Percentiles rank a stretch among this genome's conserved stretches.
Evolutionary conservation across 2,888 invertebrate species (phyloP).

Genomic region (Ectobius pallidus): DNA sequence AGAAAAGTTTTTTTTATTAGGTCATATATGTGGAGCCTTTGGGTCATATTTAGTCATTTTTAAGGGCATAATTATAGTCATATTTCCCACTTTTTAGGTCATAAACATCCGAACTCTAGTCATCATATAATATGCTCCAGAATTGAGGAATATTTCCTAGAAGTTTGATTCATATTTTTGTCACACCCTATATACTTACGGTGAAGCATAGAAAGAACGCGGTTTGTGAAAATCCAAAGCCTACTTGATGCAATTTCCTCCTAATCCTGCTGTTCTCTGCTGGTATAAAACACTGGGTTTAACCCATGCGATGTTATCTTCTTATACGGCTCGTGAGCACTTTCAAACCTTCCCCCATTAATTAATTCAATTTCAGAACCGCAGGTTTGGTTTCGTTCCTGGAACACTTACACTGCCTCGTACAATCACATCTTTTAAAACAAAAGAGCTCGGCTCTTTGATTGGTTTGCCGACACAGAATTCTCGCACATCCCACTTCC

Average conservation of each 20-base stretch:
- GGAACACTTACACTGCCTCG: not conserved
- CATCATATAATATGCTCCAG: no score
- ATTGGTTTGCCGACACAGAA: no score
- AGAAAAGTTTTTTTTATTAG: no score
- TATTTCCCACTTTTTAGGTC: no score
- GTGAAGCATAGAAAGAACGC: not conserved
- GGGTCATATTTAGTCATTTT: no score
- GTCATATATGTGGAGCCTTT: no score
- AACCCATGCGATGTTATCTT: constrained; percentile 7
- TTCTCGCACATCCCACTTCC: no score
- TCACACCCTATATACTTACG: not conserved
- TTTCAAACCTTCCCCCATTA: constrained; percentile 10
- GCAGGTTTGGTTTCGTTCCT: not conserved
- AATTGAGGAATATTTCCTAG: no score
- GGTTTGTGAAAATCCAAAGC: not conserved
- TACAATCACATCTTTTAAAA: not conserved
- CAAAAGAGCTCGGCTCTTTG: no score
- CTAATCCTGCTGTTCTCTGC: not conserved
- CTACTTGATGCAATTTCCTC: not conserved
- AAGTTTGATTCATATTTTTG: no score
- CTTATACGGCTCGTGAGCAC: not conserved
- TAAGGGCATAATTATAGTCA: no score
- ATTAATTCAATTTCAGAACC: constrained; percentile 11
- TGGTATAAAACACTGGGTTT: not conserved
- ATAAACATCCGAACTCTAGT: no score